Conservation (phyloP, 1,140 invertebrate species). For the Cyrtorhinus lividipennis region DNA sequence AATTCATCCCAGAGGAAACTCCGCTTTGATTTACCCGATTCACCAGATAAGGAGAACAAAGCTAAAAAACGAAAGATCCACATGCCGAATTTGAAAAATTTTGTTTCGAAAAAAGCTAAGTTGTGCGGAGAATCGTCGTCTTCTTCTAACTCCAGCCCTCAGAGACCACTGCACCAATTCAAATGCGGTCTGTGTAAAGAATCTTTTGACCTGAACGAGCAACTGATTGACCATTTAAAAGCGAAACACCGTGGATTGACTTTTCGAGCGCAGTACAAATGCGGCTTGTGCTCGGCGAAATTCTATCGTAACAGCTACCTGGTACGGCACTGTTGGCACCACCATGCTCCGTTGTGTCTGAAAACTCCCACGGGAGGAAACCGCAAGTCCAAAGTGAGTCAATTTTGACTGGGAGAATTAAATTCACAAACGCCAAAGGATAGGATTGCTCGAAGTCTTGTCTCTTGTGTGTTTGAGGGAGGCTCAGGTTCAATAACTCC, state of each 20-base stretch:
- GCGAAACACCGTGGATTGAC: constrained; percentile 23
- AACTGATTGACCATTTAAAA: constrained; percentile 24
- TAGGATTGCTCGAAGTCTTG: too few relatives aligned
- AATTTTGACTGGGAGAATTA: not conserved
- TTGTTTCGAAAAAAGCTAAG: constrained; percentile 3
- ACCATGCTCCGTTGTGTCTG: constrained; percentile 26
- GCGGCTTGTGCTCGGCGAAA: constrained; percentile 27
- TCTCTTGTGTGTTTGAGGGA: too few relatives aligned
- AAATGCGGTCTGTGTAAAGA: constrained; percentile 26
- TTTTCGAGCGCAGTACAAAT: constrained; percentile 25
- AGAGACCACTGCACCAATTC: constrained; percentile 17
- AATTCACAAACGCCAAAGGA: too few relatives aligned
- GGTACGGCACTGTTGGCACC: constrained; percentile 24
- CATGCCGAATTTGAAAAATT: constrained; percentile 21
- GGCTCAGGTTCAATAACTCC: too few relatives aligned
- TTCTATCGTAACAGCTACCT: constrained; percentile 28
- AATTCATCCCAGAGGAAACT: constrained; percentile 22
- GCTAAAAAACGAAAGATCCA: constrained; percentile 3
- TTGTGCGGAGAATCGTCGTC: constrained; percentile 14
- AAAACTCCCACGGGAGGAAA: constrained; percentile 12
- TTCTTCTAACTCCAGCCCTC: not conserved
- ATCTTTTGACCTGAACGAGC: constrained; percentile 24
- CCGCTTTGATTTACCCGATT: constrained; percentile 25
- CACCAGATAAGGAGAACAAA: constrained; percentile 9
- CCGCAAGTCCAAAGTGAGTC: not conserved